Base-by-base conservation (phyloP, 2,113 vertebrate genomes). In the Elachura formosa region DNA sequence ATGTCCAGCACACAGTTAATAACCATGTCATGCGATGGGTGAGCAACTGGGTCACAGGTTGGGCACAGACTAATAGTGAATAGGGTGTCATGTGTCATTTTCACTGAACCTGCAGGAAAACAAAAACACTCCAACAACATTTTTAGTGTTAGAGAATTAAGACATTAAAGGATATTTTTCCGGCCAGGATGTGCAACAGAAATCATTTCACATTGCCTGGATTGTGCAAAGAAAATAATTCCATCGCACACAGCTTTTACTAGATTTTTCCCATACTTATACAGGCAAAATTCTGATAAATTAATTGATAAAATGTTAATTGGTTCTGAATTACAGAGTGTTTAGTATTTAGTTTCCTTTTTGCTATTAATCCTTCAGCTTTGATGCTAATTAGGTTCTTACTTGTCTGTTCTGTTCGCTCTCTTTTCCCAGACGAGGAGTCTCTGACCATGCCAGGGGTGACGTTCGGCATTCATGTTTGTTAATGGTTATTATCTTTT, bases 11-110 rank as follows among this genome's bases (percentile, higher is more conserved):
- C 34, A 29, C 12, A 74, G 41, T 41, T 64, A 29, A 48, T 46
- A 74, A 20, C 49, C 10, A 6, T 28, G 15, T n/a, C 22, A 55
- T 9, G 10, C 0, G 0, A 20, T 40, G 12, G 8, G 22, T 38
- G 51, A 67, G 51, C 17, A 67, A 33, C 11, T 48, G 18, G 11
- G 6, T 48, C 41, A 48, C 29, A 40, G 8, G 19, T 5, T 26
- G 10, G 28, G n/a, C 40, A 40, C 19, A 74, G 19, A 12, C 3
- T 55, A 20, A 55, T 2, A 29, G 19, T 24, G 24, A 40, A 24
- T 24, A 26, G 8, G 15, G 4, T 29, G 3, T 38, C 51, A 26
- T 19, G 4, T 29, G 3, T 38, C 51, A 26, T 19, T 67, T 22
- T 33, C 22, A 33, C n/a, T 4, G 4, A 36, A 54, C 54, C 49